Evolutionary conservation across 1,140 invertebrate species (phyloP), one percentile per base, ranked within the genome.

Genomic region (Caenorhabditis remanei): DNA sequence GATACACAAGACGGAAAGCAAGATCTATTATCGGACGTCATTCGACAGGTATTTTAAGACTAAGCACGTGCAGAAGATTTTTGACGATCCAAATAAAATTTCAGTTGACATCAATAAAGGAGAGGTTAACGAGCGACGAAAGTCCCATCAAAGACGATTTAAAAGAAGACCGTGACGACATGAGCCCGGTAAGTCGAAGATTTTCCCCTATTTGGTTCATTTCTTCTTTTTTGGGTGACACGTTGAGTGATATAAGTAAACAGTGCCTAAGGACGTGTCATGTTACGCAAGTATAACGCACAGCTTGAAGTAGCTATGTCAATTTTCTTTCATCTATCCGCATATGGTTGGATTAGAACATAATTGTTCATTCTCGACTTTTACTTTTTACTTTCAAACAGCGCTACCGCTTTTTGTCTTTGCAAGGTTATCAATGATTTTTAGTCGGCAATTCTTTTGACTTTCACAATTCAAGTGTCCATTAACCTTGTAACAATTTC

Each of bases 31-130:
- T 83, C 91, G 50, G 85, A 89, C 71, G 53, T 91, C 46, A 91
- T 91, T 65, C 85, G 90, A 87, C 90, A 91, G 90, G 90, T 91
- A 86, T 79, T 48, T 79, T 79, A 32, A 79, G 46, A 43, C n/a
- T 11, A 21, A 79, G 24, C 71, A 53, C 71, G 71, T 50, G 71
- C 11, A 24, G 53, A 16, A 48, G 71, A 79, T 79, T 79, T 71
- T 53, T 79, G 40, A 41, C 46, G 16, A 50, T 16, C 16, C 8
- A 9, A 8, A 32, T 46, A 32, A 79, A 53, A 53, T 75, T 71
- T 43, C 71, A 79, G 71, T 53, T 79, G 71, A 79, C 71, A 79
- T 79, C 71, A 48, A 79, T 79, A 79, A 79, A 79, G 24, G 71
- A 79, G 71, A 50, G 71, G 71, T 79, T 79, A 79, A 79, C 71